phyloP scores from a whole-genome alignment of 92 coral and sea anemone species.

The Epizoanthus stellaris region DNA sequence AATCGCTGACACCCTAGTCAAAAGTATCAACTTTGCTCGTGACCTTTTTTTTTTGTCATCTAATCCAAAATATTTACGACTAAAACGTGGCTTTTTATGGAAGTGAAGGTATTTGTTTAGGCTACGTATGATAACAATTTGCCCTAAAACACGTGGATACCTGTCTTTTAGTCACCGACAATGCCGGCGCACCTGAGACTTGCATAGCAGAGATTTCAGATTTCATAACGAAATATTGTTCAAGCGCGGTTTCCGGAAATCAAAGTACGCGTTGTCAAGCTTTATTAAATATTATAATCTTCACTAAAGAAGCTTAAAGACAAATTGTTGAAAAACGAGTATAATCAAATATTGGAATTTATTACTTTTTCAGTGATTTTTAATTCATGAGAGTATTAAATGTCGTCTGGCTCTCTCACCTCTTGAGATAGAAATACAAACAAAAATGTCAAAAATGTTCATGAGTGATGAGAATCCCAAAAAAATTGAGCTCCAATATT shows the following conservation, averaged over 20 bases:
- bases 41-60: conserved; percentile 11
- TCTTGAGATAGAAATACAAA: conserved; percentile 5
- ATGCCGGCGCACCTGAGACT: background rate
- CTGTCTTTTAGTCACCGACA: background rate
- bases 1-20: background rate
- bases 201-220: background rate
- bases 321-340: too few species aligned
- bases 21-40: conserved; percentile 19
- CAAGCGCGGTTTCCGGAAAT: too few species aligned
- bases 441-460: conserved; percentile 7
- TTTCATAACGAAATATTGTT: too few species aligned
- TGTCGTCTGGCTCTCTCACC: background rate
- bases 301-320: too few species aligned
- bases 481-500: background rate
- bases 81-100: conserved; percentile 40
- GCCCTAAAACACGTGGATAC: conserved; percentile 40
- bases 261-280: too few species aligned
- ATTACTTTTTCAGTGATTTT: too few species aligned
- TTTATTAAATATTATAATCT: too few species aligned
- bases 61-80: conserved; percentile 39
- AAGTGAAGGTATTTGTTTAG: conserved; percentile 42
- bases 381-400: too few species aligned
- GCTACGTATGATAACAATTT: conserved; percentile 29
- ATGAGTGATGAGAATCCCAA: background rate
- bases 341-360: too few species aligned